Base-by-base conservation (phyloP, 2,797 vertebrate genomes). In the Dallia pectoralis region DNA sequence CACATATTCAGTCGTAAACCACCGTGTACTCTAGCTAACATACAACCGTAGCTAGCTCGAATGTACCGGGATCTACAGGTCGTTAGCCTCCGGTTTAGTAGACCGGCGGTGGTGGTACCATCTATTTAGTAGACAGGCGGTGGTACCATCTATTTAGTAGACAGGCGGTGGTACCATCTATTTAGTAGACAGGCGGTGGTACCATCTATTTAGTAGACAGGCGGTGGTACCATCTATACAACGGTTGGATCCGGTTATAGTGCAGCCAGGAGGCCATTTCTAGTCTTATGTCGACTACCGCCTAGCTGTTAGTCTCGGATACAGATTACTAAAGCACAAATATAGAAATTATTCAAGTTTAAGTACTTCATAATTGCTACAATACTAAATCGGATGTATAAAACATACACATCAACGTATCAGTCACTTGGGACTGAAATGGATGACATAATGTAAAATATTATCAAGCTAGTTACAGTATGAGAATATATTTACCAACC, bases 191-290 rank as follows among this genome's bases (percentile, higher is more conserved):
- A n/a, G n/a, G n/a, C n/a, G n/a, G n/a, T n/a, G n/a, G n/a, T n/a
- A n/a, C n/a, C n/a, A n/a, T 2, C 22, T 19, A 11, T 59, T n/a
- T 25, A 25, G 11, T 59, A 4, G n/a, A 25, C 53, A 86, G 84
- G 87, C 88, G 88, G 86, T 89, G 74, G 61, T 73, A 59, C 22
- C 67, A 62, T 79, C 76, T n/a, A 22, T 8, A 7, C 22, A 25
- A 12, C 22, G 11, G 11, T 59, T 12, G 53, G 53, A 9, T 25
- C 53, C 22, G 12, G 22, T 85, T 83, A 78, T 84, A 83, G 85
- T 77, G 22, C 51, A 69, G 48, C 12, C 51, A 69, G 48, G 76
- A 80, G 92, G 14, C 89, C 90, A 91, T 93, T 90, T 92, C 91
- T 89, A 88, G 87, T 87, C 81, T 87, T 83, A 44, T 77, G 75